Conservation (phyloP, 2,888 invertebrate species). For the Pristionchus japonicus region DNA sequence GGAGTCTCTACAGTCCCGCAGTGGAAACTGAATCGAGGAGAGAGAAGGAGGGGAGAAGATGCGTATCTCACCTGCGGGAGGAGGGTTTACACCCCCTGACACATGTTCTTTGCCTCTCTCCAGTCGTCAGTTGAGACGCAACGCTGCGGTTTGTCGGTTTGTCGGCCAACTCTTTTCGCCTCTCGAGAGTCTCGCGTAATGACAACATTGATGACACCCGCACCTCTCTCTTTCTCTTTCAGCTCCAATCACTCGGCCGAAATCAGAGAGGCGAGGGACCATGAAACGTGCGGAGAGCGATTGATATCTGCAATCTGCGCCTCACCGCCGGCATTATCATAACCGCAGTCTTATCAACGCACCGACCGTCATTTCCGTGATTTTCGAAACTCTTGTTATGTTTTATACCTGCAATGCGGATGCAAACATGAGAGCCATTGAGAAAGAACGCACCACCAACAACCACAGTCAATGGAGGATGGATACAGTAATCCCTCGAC, state of each 20-base stretch:
- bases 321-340: not conserved
- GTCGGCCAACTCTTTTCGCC: not conserved
- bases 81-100: constrained; percentile 26
- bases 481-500: no score
- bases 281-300: no score
- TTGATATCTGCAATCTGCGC: not conserved
- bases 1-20: not conserved
- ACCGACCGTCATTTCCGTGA: not conserved
- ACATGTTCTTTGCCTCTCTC: not conserved
- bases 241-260: not conserved
- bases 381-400: not conserved
- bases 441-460: no score
- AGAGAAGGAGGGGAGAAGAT: not conserved
- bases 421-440: no score
- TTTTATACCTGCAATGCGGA: no score
- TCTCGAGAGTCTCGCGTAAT: not conserved
- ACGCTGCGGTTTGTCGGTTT: not conserved
- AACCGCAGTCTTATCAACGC: not conserved
- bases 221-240: not conserved
- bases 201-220: constrained; percentile 1
- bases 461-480: no score
- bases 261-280: no score
- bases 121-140: not conserved
- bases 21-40: no score
- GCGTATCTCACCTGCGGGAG: not conserved